Conservation (phyloP, 2,113 vertebrate genomes). For the Aleadryas rufinucha region DNA sequence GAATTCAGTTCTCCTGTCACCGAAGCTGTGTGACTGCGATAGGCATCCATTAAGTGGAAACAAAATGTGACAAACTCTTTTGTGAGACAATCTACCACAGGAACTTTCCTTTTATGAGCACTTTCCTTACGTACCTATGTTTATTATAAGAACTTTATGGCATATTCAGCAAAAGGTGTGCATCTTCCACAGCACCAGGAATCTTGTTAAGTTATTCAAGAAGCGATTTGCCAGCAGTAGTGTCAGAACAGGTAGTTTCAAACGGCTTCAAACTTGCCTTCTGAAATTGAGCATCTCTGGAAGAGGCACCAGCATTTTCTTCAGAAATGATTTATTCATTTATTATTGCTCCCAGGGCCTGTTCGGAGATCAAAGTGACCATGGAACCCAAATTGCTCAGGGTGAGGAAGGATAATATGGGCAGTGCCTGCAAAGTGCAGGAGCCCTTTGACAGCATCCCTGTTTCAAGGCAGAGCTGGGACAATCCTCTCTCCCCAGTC, state of each 20-base stretch:
- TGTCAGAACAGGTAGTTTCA: background rate
- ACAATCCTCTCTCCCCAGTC: background rate
- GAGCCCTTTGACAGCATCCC: fast-evolving
- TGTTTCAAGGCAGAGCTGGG: background rate
- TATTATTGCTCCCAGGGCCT: background rate
- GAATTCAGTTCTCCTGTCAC: slow-evolving; percentile 45
- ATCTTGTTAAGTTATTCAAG: background rate
- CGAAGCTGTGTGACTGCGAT: background rate
- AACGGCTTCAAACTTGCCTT: background rate
- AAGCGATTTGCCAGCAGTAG: background rate
- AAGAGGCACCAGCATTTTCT: background rate
- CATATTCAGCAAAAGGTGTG: background rate
- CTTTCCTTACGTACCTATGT: background rate
- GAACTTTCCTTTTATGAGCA: background rate
- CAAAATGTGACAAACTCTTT: slow-evolving; percentile 12
- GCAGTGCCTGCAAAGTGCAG: background rate
- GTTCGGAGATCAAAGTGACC: background rate
- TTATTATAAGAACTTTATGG: slow-evolving; percentile 1
- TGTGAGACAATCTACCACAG: background rate
- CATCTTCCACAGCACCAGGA: background rate
- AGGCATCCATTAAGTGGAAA: background rate
- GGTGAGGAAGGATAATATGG: background rate
- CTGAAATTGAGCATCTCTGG: background rate
- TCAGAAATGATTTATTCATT: background rate
- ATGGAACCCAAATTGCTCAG: fast-evolving